Conservation (phyloP, 2,888 invertebrate species). For the Nasonovia ribisnigri region DNA sequence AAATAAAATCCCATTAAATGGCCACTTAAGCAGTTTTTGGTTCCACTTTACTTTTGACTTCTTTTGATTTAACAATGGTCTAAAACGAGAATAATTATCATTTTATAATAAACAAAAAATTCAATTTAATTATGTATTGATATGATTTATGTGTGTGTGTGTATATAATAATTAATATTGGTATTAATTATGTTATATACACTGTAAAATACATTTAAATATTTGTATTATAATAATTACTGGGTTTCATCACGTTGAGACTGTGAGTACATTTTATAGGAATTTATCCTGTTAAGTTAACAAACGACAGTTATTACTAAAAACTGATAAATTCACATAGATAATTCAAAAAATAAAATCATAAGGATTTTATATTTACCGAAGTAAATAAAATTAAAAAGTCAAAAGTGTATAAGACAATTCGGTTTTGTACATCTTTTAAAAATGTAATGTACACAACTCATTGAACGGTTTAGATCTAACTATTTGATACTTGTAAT, state of each 20-base stretch:
- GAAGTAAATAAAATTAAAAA: background rate
- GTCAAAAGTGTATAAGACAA: background rate
- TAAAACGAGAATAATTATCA: conserved; percentile 12
- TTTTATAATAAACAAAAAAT: background rate
- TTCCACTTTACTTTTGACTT: background rate
- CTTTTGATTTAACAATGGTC: conserved; percentile 1
- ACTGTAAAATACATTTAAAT: background rate
- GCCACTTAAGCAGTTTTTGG: background rate
- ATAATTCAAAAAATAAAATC: no score
- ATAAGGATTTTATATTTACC: background rate
- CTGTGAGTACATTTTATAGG: background rate
- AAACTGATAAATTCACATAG: background rate
- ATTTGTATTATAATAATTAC: background rate
- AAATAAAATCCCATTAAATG: background rate
- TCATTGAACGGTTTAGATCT: background rate
- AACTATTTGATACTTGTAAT: background rate
- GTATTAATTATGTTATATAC: no score
- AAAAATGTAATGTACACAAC: background rate
- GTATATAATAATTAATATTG: background rate
- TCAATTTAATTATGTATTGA: background rate
- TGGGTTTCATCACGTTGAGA: background rate
- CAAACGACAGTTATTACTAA: background rate
- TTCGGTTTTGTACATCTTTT: background rate
- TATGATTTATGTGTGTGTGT: background rate
- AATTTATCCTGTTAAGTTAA: background rate